phyloP scores from a whole-genome alignment of 1,140 invertebrate genomes.

The Stenopsyche tienmushanensis region DNA sequence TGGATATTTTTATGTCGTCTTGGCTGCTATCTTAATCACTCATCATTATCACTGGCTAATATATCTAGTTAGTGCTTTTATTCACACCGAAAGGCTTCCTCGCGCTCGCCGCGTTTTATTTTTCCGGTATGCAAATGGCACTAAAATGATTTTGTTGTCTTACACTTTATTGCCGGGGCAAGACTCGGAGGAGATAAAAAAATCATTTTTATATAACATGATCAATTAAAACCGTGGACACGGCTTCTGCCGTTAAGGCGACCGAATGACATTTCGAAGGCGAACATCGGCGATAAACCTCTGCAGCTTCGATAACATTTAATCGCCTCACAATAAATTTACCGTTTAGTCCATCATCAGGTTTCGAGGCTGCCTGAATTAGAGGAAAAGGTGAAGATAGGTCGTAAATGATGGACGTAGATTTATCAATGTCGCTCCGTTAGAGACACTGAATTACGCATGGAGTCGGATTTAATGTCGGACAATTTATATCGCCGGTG shows the following conservation, averaged over 20 bases:
- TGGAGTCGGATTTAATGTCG: too few relatives aligned
- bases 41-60: constrained; percentile 9
- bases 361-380: too few relatives aligned
- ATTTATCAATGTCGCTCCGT: too few relatives aligned
- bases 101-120: neutral
- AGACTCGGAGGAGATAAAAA: neutral
- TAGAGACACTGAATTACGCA: too few relatives aligned
- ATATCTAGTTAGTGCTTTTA: constrained; percentile 2
- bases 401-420: constrained; percentile 16
- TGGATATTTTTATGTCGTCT: neutral
- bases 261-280: neutral
- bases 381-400: constrained; percentile 10
- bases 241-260: constrained; percentile 9
- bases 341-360: constrained; percentile 1
- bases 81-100: neutral
- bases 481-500: too few relatives aligned
- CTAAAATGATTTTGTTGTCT: constrained; percentile 9
- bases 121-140: neutral
- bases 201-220: constrained; percentile 6
- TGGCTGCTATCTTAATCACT: constrained; percentile 1
- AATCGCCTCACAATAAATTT: constrained; percentile 8
- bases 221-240: constrained; percentile 18
- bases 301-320: constrained; percentile 5
- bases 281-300: neutral
- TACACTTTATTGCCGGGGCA: neutral